Percentiles rank a stretch among this genome's conserved stretches.
Conservation (phyloP, 2,113 vertebrate genomes). For the Tetrao urogallus region DNA sequence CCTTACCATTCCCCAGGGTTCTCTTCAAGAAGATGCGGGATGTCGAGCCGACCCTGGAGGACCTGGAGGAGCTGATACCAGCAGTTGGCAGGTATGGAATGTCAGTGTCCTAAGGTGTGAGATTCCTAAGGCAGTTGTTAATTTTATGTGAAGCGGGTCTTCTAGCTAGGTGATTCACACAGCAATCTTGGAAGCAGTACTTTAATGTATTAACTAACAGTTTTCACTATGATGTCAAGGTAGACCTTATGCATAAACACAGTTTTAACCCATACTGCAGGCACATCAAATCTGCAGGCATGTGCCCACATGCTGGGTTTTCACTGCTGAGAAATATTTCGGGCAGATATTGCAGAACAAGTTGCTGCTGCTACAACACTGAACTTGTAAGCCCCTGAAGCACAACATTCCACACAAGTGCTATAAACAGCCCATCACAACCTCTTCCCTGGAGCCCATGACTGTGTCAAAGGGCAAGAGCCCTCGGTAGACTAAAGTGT, state of each 20-base stretch:
- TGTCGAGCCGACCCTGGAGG: slow-evolving; percentile 47
- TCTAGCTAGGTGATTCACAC: rapidly evolving
- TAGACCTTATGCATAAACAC: not conserved
- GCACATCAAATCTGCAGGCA: not conserved
- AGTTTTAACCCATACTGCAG: not conserved
- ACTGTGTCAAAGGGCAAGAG: not conserved
- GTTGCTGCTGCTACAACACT: not conserved
- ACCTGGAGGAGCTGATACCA: slow-evolving; percentile 76
- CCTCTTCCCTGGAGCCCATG: not conserved
- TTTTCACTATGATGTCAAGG: not conserved
- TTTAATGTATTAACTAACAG: not conserved
- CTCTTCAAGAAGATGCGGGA: slow-evolving; percentile 76
- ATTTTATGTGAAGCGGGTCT: not conserved
- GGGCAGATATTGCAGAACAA: not conserved
- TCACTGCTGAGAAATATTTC: rapidly evolving
- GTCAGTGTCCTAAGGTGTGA: not conserved
- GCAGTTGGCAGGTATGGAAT: slow-evolving; percentile 36
- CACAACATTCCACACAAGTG: rapidly evolving
- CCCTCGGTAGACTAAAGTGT: not conserved
- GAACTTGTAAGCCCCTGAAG: not conserved
- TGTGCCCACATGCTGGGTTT: not conserved
- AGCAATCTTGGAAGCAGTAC: not conserved
- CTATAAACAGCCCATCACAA: not conserved
- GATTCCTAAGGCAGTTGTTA: not conserved
- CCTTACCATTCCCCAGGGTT: slow-evolving; percentile 66